Evolutionary conservation across 37 sponge, comb jelly and placozoan genomes (phyloP), one percentile per base, ranked within the genome.

Genomic region (Beroe forskalii): DNA sequence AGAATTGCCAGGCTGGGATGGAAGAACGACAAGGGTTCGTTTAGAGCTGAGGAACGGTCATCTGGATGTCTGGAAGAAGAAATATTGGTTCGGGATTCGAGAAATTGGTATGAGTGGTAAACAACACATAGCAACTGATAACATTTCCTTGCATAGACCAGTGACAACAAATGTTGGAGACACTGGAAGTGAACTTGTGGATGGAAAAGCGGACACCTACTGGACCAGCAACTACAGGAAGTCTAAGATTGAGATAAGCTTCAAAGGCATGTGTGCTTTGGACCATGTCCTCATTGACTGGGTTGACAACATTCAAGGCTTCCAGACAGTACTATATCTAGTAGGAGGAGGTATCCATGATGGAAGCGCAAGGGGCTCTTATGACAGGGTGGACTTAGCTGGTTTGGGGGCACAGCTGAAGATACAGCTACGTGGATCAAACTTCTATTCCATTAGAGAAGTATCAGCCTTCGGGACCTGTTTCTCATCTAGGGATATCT

Each of bases 271-370:
- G 2, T 69, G 72, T 36, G 72, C 32, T 28, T 2, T 69, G 14
- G 38, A 69, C 14, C 36, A 36, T 69, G 72, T 69, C 33, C 35
- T 69, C 4, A 35, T 69, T 69, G 72, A 69, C 19, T 69, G 72
- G 72, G 27, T 69, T 14, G 72, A 35, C 19, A 17, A 31, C 38
- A 35, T 69, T 33, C 35, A 69, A 36, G 72, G 72, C 4, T 3
- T 12, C 19, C 72, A 69, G 38, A 69, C 27, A 9, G 38, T 69
- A 31, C 72, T 33, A 69, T 69, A 69, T 17, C 4, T 36, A 6
- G 72, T 69, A 4, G 72, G 72, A 36, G 72, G 39, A 33, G 32
- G 32, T 32, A 35, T 32, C 9, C 72, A 32, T 27, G 33, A 69
- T 28, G 32, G 32, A 36, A 48, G 55, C 55, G 55, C 6, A 12